Conservation (phyloP, 2,888 invertebrate genomes). For the Balanococcus diminutus region DNA sequence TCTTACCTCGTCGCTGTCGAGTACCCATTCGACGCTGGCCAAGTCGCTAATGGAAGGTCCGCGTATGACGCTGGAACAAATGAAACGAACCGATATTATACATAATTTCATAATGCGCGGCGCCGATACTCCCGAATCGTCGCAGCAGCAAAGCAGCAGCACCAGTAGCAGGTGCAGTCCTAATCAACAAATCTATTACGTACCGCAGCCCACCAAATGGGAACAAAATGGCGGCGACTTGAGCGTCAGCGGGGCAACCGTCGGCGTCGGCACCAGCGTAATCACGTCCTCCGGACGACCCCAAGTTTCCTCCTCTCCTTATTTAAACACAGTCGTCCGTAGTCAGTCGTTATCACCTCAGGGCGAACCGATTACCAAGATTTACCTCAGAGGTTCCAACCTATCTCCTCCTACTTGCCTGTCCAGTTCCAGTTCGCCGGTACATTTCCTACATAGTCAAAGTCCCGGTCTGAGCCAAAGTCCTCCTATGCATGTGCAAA, state of each 20-base stretch:
- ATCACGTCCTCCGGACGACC: slow-evolving; percentile 66
- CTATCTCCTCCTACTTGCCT: slow-evolving; percentile 46
- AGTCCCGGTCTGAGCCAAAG: slow-evolving; percentile 11
- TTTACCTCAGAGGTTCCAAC: slow-evolving; percentile 47
- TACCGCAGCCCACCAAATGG: slow-evolving; percentile 54
- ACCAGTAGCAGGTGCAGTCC: slow-evolving; percentile 57
- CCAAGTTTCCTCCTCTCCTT: slow-evolving; percentile 61
- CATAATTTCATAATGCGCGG: slow-evolving; percentile 89
- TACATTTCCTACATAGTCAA: slow-evolving; percentile 61
- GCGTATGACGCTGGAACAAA: slow-evolving; percentile 89
- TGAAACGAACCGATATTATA: slow-evolving; percentile 89
- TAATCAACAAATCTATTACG: slow-evolving; percentile 48
- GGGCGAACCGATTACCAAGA: slow-evolving; percentile 38
- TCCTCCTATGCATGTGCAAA: slow-evolving; percentile 46
- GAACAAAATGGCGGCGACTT: slow-evolving; percentile 57
- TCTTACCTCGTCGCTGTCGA: slow-evolving; percentile 73
- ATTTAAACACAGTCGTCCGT: slow-evolving; percentile 63
- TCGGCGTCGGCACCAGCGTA: slow-evolving; percentile 65
- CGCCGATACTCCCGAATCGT: slow-evolving; percentile 63
- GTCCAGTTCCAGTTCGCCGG: slow-evolving; percentile 50
- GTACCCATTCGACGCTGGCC: slow-evolving; percentile 87
- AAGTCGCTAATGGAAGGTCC: slow-evolving; percentile 92
- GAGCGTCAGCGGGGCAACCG: slow-evolving; percentile 63
- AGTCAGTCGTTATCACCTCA: slow-evolving; percentile 61
- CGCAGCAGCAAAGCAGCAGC: slow-evolving; percentile 64